phyloP scores from a whole-genome alignment of 2,797 vertebrate species.

The Amblyraja radiata region DNA sequence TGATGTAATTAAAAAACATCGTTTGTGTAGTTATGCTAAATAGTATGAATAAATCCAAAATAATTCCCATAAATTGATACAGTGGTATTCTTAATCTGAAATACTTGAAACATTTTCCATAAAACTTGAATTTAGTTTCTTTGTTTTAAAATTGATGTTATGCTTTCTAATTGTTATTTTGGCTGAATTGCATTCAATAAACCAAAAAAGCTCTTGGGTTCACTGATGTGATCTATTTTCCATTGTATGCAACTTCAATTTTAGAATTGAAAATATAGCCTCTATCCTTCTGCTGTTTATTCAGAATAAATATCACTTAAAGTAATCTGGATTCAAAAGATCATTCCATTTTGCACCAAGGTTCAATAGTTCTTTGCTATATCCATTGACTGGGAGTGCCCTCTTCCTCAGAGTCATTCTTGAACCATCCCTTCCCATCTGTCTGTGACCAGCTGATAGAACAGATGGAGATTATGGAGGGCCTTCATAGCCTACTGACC shows the following conservation, averaged over 20 bases:
- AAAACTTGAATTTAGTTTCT: not conserved
- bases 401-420: conserved; percentile 38
- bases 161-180: not conserved
- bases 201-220: not conserved
- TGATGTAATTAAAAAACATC: not conserved
- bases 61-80: not conserved
- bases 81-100: conserved; percentile 2
- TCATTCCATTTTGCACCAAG: conserved; percentile 35
- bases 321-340: not conserved
- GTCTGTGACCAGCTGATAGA: conserved; percentile 58
- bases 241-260: not conserved
- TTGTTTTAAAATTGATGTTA: not conserved
- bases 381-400: conserved; percentile 46
- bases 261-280: not conserved
- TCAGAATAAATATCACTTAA: not conserved
- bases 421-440: conserved; percentile 47
- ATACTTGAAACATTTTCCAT: not conserved
- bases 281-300: not conserved
- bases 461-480: conserved; percentile 59
- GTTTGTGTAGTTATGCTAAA: not conserved
- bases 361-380: conserved; percentile 44
- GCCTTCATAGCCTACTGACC: conserved; percentile 50
- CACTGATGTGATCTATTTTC: not conserved
- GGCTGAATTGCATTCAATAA: not conserved
- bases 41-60: not conserved